Base-by-base conservation (phyloP, 2,113 vertebrate genomes). In the Ictalurus furcatus region DNA sequence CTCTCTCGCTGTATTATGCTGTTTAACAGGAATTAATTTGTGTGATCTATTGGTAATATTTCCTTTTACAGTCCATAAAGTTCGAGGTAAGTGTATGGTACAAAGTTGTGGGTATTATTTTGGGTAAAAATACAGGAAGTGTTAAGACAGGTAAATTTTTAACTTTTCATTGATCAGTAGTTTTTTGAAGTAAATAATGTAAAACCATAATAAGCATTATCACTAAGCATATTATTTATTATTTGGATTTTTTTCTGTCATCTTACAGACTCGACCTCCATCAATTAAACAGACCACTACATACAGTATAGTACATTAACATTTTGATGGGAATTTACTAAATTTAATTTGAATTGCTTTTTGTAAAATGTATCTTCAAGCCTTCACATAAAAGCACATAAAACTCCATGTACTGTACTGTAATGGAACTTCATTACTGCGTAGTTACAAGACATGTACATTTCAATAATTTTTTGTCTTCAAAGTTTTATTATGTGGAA, bases 71-170 rank as follows among this genome's bases (percentile, higher is more conserved):
- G 5, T 73, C 17, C 12, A 73, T 74, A 7, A 40, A 61, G 6
- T 61, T 76, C 30, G 25, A 61, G 21, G 59, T 61, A 61, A 23
- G 59, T 61, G 7, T 61, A 61, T 61, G 21, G 21, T 23, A 48
- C 40, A 76, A 44, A 44, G 73, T 40, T 44, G 19, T 48, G 40
- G 74, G 74, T 48, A 78, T 78, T 78, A 78, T 74, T 78, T 78
- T 48, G 40, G 8, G 12, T 78, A 78, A 48, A 71, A 71, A 19
- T 37, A 19, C 69, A 34, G 30, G 14, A 34, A 6, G 4, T 19
- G 30, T 34, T 37, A 73, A 73, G 69, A 19, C 65, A 30, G 30
- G 34, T 19, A 6, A 73, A 8, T 6, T 71, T 34, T 16, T 71
- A 37, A 37, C 30, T 71, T 73, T 73, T 73, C 14, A 73, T 19